These are phyloP conservation scores for Syrrhaptes paradoxus DNA, from an alignment of 2,113 vertebrate genomes.

Conservation along the genomic window DNA sequence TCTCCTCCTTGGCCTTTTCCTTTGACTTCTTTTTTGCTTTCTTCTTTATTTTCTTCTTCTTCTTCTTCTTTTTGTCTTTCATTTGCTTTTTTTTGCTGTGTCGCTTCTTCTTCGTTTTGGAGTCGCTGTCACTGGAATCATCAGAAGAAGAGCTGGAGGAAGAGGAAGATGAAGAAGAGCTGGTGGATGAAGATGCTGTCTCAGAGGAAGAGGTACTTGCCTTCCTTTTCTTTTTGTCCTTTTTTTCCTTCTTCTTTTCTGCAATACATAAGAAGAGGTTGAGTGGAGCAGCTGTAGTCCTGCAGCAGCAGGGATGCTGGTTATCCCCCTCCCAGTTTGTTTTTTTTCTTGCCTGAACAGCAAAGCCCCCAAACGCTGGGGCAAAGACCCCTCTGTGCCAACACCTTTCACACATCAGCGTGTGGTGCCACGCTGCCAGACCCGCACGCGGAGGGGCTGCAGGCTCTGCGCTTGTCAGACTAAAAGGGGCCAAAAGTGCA, in stretches of 20 bases:
- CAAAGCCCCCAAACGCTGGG: rapidly evolving
- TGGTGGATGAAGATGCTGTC: conserved; percentile 73
- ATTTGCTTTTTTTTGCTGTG: conserved; percentile 70
- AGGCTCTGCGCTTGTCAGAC: not conserved
- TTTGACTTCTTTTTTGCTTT: conserved; percentile 63
- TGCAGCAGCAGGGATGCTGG: not conserved
- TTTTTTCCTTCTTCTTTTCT: conserved; percentile 81
- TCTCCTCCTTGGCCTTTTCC: conserved; percentile 68
- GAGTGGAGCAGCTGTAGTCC: not conserved
- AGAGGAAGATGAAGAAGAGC: conserved; percentile 72
- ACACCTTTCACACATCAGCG: not conserved
- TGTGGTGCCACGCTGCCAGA: not conserved
- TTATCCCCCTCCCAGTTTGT: not conserved
- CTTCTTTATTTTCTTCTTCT: conserved; percentile 76
- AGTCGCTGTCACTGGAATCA: conserved; percentile 68
- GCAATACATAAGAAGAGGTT: conserved; percentile 15
- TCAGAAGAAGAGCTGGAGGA: conserved; percentile 71
- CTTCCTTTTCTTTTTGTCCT: conserved; percentile 76
- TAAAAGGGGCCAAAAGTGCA: not conserved
- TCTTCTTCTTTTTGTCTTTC: conserved; percentile 82
- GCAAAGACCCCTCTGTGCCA: not conserved
- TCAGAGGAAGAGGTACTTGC: conserved; percentile 81
- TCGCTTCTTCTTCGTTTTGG: conserved; percentile 72
- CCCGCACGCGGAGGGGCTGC: rapidly evolving
- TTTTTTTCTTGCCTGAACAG: not conserved